Evolutionary conservation across 2,888 invertebrate genomes (phyloP).

Genomic region (Ophioninae sp.): DNA sequence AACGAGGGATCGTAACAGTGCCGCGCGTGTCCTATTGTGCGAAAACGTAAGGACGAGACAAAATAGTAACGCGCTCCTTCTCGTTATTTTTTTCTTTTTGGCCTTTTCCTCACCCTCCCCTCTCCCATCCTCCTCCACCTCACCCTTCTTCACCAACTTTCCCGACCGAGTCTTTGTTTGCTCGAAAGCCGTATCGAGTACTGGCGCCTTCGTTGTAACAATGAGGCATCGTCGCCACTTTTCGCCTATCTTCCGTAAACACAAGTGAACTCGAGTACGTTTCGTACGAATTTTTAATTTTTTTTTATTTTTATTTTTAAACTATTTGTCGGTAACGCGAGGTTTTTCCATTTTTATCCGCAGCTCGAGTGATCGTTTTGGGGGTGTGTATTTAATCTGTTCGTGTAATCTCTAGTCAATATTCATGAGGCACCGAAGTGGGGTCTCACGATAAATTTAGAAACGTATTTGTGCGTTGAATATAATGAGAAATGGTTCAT

Average conservation of each 20-base stretch:
- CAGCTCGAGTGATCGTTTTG: background rate
- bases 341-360: background rate
- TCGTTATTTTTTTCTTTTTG: background rate
- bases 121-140: background rate
- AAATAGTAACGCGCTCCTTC: constrained; percentile 37
- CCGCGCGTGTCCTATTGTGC: constrained; percentile 48
- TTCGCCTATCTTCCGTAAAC: constrained; percentile 58
- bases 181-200: constrained; percentile 30
- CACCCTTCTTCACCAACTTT: background rate
- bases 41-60: constrained; percentile 47
- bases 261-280: constrained; percentile 51
- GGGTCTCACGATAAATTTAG: too few relatives aligned
- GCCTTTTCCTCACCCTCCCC: background rate
- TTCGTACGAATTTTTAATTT: constrained; percentile 11
- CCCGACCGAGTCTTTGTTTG: constrained; percentile 51
- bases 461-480: too few relatives aligned
- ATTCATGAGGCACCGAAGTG: too few relatives aligned
- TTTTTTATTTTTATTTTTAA: background rate
- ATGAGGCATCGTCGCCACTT: constrained; percentile 15
- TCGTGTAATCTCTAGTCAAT: too few relatives aligned
- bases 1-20: background rate
- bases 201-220: constrained; percentile 54
- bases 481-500: too few relatives aligned
- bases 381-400: background rate
- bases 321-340: constrained; percentile 29